These are phyloP conservation scores for Perodicticus potto DNA, from an alignment of 2,797 vertebrate species.

Conservation along the genomic window DNA sequence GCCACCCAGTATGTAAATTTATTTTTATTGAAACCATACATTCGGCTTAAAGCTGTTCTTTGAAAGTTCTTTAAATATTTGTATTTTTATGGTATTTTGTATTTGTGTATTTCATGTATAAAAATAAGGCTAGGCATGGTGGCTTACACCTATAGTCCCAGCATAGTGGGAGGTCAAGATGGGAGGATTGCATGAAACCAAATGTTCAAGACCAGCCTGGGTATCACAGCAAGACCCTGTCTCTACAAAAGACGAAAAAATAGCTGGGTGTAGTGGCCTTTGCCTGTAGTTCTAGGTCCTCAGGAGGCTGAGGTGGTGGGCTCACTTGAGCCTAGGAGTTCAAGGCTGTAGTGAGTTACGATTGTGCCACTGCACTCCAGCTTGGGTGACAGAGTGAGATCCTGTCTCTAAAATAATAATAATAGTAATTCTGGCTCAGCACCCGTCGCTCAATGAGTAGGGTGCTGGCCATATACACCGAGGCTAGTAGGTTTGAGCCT, in stretches of 20 bases:
- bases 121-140: not conserved
- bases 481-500: too few relatives aligned
- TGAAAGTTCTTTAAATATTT: slow-evolving; percentile 47
- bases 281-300: not conserved
- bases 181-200: not conserved
- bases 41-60: not conserved
- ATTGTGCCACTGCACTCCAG: not conserved
- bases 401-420: not conserved
- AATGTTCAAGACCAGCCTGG: not conserved
- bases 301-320: not conserved
- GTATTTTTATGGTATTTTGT: not conserved
- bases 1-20: not conserved
- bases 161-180: not conserved
- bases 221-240: not conserved
- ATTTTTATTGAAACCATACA: slow-evolving; percentile 52
- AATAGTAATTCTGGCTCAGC: too few relatives aligned
- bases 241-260: not conserved
- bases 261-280: not conserved
- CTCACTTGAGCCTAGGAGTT: not conserved
- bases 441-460: too few relatives aligned
- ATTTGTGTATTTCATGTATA: not conserved
- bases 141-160: not conserved
- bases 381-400: not conserved
- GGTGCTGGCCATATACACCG: too few relatives aligned
- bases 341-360: not conserved